These are phyloP conservation scores for Epiblema foenella DNA, from an alignment of 2,888 invertebrate species.

Conservation along the genomic window DNA sequence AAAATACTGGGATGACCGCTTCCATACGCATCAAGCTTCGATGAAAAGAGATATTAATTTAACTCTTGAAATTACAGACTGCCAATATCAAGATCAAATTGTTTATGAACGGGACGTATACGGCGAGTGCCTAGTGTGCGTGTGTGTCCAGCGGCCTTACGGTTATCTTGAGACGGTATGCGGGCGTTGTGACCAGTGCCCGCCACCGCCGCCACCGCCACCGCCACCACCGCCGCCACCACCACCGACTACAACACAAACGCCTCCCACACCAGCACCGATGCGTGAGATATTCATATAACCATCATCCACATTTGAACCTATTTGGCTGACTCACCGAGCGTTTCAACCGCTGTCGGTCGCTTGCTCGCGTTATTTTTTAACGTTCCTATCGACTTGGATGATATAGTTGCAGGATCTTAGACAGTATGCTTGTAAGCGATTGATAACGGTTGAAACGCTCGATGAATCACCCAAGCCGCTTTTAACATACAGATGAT, in stretches of 20 bases:
- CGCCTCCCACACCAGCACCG: conserved; percentile 45
- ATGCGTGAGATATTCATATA: background rate
- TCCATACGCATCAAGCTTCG: background rate
- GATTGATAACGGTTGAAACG: background rate
- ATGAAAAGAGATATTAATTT: background rate
- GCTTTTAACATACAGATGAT: background rate
- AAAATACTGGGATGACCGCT: too few species aligned
- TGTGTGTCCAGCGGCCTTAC: conserved; percentile 58
- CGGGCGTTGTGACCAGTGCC: conserved; percentile 62
- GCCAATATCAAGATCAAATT: conserved; percentile 62
- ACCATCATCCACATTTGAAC: background rate
- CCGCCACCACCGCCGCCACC: conserved; percentile 32
- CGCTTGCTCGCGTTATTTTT: background rate
- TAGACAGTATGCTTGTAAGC: background rate
- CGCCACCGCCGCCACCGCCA: background rate
- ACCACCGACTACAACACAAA: conserved; percentile 35
- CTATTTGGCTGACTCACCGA: background rate
- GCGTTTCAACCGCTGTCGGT: background rate
- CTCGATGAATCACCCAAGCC: conserved; percentile 2
- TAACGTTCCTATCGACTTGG: background rate
- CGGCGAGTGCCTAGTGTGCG: conserved; percentile 65
- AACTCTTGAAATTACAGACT: conserved; percentile 48
- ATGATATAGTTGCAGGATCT: background rate
- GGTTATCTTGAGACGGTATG: conserved; percentile 62
- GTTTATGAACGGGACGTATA: conserved; percentile 58